Evolutionary conservation across 2,888 invertebrate species (phyloP), one percentile per base, ranked within the genome.

Genomic region (Adineta ricciae): DNA sequence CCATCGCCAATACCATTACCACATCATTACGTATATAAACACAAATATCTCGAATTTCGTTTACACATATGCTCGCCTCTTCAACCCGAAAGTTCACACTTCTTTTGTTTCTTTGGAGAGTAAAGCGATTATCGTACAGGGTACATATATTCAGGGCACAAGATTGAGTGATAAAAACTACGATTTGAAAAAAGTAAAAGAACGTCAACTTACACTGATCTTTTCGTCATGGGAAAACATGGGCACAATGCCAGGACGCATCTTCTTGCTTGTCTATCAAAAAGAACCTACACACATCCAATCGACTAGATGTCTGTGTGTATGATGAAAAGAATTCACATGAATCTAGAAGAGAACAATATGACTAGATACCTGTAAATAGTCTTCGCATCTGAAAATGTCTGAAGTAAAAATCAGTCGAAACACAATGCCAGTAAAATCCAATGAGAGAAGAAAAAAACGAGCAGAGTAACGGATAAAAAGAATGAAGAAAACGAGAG

Each of bases 21-120:
- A 32, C 64, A 64, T 64, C 64, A 64, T 64, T 64, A 64, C 64
- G 64, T 27, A 36, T 64, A 64, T 27, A 64, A 64, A 64, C 64
- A 36, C 32, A 64, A 64, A 64, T 64, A 64, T 64, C 64, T 64
- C 64, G 64, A 64, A 64, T 64, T 64, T 64, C 64, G 64, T 64
- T 64, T 64, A 64, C 64, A 64, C 64, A 64, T 64, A 64, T 64
- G 64, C 32, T 64, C 19, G 32, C 64, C 46, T 32, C 19, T 5
- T 24, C 19, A 27, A 64, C 19, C 64, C 64, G 19, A 64, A 46
- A 64, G 64, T 64, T 64, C 64, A 64, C 64, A 32, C 32, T 64
- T 64, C 64, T 64, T 64, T 64, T 32, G 64, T 64, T 64, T 64
- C 32, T 64, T 27, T 64, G 64, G 32, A 36, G 27, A 27, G 19